Conservation (phyloP, 2,797 vertebrate species). For the Schizothorax lantsangensis region DNA sequence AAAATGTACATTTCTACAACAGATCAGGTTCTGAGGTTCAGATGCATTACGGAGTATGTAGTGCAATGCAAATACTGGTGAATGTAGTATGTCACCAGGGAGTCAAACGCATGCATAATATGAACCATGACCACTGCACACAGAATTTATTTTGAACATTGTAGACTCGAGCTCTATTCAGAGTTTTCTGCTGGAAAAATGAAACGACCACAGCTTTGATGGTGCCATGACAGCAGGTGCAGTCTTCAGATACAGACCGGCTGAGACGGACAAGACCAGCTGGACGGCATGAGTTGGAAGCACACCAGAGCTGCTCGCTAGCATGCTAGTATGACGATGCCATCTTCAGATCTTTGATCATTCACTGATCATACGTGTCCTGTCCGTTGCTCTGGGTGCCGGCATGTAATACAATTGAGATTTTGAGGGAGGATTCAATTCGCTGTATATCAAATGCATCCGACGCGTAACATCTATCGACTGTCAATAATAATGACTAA, state of each 20-base stretch:
- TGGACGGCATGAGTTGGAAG: constrained; percentile 20
- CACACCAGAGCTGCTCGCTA: constrained; percentile 2
- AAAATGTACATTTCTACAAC: constrained; percentile 3
- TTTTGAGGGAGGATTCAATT: not conserved
- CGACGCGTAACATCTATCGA: not conserved
- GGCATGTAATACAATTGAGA: not conserved
- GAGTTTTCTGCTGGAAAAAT: not conserved
- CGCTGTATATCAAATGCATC: not conserved
- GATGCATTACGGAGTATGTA: not conserved
- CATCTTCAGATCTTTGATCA: constrained; percentile 31
- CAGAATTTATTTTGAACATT: not conserved
- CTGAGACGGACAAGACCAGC: constrained; percentile 46
- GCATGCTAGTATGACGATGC: not conserved
- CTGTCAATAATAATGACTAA: not conserved
- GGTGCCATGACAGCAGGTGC: constrained; percentile 39
- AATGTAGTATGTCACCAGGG: not conserved
- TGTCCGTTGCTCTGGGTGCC: not conserved
- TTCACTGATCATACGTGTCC: constrained; percentile 1
- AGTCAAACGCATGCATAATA: not conserved
- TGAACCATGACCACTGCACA: not conserved
- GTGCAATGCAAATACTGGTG: not conserved
- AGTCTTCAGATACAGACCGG: constrained; percentile 37
- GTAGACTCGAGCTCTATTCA: not conserved
- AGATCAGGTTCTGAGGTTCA: not conserved
- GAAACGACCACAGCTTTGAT: not conserved